These are phyloP conservation scores for Philereme vetulata DNA, from an alignment of 2,888 invertebrate species.

Conservation along the genomic window DNA sequence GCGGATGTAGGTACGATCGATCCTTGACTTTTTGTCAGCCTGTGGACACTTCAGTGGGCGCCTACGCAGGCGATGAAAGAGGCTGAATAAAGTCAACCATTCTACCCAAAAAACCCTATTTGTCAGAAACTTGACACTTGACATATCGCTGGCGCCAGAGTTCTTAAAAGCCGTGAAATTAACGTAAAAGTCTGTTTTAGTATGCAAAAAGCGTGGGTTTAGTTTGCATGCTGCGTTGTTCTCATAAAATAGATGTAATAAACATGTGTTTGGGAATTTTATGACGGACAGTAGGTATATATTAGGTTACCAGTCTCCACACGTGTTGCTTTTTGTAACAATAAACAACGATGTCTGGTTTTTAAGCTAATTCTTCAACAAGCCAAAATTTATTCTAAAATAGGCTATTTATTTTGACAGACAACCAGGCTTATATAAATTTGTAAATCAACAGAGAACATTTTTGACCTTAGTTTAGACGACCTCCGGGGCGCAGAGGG, in stretches of 20 bases:
- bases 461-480: no score
- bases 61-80: slow-evolving; percentile 18
- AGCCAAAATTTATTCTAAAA: no score
- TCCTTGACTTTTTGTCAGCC: slow-evolving; percentile 3
- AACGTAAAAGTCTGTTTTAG: not conserved
- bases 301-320: slow-evolving; percentile 1
- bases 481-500: no score
- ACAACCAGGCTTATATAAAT: no score
- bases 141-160: slow-evolving; percentile 25
- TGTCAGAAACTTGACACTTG: slow-evolving; percentile 21
- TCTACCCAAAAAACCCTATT: not conserved
- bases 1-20: not conserved
- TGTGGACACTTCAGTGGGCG: slow-evolving; percentile 10
- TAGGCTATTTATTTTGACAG: no score
- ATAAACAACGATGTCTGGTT: slow-evolving; percentile 1
- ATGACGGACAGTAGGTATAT: not conserved
- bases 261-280: slow-evolving; percentile 11
- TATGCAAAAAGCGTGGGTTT: slow-evolving; percentile 15
- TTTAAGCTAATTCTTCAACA: not conserved
- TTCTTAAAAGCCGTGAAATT: slow-evolving; percentile 23
- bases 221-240: not conserved
- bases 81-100: slow-evolving; percentile 1
- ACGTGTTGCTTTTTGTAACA: slow-evolving; percentile 6
- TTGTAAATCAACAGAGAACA: no score
- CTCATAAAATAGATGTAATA: slow-evolving; percentile 12